Base-by-base conservation (phyloP, 2,888 invertebrate genomes). In the Acleris cristana region DNA sequence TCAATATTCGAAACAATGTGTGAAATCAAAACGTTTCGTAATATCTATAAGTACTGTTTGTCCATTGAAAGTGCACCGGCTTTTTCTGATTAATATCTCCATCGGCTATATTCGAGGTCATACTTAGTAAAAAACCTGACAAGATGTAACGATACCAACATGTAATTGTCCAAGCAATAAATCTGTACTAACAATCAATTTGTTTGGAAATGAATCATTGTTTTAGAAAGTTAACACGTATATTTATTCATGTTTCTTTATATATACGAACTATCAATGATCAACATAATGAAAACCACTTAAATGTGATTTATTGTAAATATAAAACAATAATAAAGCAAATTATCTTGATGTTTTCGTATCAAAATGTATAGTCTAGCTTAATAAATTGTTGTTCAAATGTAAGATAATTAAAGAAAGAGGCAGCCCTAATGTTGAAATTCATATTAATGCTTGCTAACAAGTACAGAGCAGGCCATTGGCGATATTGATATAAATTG, bases 401-500 rank as follows among this genome's bases (percentile, higher is more conserved):
- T 34, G 34, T 1, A 40, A 40, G 40, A 45, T n/a, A 48, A n/a
- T 48, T 48, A 48, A 48, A 40, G 4, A 7, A 62, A 58, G 18
- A 64, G 78, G 12, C 87, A 90, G 65, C 92, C 92, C 91, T 92
- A 82, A 1, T 44, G 72, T 79, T 88, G 81, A 87, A 89, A 85
- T 89, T 89, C 87, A 88, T 86, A 90, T 89, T 88, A 88, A 89
- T 87, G 82, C 83, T 76, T 77, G 80, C 87, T 86, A 90, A 90
- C 90, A 91, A 89, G 86, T 80, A 81, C 84, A 82, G 80, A 84
- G 80, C 81, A 77, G 81, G 73, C 86, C 86, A 90, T 89, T 89
- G 89, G 86, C 87, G 84, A 88, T 92, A 92, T 92, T 92, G 90
- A 92, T 92, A 92, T 92, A 90, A 93, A 92, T 92, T 92, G 90